Conservation (phyloP, 1,140 invertebrate genomes). For the Temnothorax nylanderi region DNA sequence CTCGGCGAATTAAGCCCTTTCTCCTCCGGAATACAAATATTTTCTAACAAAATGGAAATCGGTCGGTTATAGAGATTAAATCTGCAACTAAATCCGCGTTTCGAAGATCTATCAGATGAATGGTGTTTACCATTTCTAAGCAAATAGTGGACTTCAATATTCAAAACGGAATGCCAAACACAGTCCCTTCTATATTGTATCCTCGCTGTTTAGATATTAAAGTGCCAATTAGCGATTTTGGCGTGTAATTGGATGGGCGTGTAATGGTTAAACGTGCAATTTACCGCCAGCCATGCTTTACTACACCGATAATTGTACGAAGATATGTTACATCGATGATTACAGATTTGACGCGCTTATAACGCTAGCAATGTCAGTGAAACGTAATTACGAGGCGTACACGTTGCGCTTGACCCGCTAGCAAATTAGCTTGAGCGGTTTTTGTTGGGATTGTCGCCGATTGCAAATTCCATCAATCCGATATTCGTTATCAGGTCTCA, state of each 20-base stretch:
- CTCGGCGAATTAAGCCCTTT: background rate
- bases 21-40: background rate
- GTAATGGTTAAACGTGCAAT: constrained; percentile 47
- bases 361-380: constrained; percentile 19
- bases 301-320: constrained; percentile 31
- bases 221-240: constrained; percentile 47
- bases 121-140: background rate
- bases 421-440: constrained; percentile 58
- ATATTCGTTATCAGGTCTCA: constrained; percentile 53
- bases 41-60: constrained; percentile 15
- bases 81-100: background rate
- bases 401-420: background rate
- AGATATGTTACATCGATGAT: constrained; percentile 53
- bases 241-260: constrained; percentile 29
- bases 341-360: constrained; percentile 42
- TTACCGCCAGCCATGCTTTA: constrained; percentile 32
- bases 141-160: constrained; percentile 16
- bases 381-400: constrained; percentile 44
- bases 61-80: background rate
- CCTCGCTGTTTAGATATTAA: constrained; percentile 45
- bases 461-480: constrained; percentile 60
- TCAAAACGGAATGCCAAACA: constrained; percentile 35
- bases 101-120: constrained; percentile 10
- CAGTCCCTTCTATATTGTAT: background rate
- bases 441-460: constrained; percentile 56